Conservation (phyloP, 2,113 vertebrate species). For the Felis catus region F.catus_Fca126_mat1.0 CM031419.1:213181501-213182000, state of each 20-base stretch:
- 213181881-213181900: background rate
- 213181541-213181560: background rate
- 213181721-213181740: background rate
- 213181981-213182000: background rate
- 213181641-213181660: background rate
- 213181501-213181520: accelerated
- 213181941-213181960: background rate
- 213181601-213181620: background rate
- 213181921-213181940: background rate
- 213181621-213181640: background rate
- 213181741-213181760: accelerated
- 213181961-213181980: background rate
- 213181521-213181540: background rate
- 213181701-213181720: background rate
- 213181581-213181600: accelerated
- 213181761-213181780: background rate
- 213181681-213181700: background rate
- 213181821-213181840: background rate
- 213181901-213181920: background rate
- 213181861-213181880: background rate
- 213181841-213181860: background rate
- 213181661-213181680: background rate
- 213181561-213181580: accelerated
- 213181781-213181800: background rate
- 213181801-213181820: background rate